A percentile compares a stretch with the other conserved stretches of the same genome.
Conservation (phyloP, 2,888 invertebrate genomes). For the Eristalis intricaria region DNA sequence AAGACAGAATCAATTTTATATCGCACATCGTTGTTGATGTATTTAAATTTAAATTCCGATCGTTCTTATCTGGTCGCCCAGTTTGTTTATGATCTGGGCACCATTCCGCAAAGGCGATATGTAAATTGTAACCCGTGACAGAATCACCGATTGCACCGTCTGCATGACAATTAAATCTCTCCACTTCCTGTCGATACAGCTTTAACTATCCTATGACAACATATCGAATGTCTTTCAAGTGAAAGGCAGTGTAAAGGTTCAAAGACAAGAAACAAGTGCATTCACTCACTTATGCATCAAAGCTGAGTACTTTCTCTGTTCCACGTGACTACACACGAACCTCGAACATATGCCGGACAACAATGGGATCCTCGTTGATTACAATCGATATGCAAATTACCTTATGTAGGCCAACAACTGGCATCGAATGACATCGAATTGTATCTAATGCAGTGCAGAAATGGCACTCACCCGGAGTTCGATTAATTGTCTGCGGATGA, state of each 20-base stretch:
- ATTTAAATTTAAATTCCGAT: too few species aligned
- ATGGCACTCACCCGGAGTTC: background rate
- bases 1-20: too few species aligned
- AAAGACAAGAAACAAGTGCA: constrained; percentile 1
- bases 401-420: background rate
- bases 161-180: too few species aligned
- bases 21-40: too few species aligned
- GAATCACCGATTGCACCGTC: too few species aligned
- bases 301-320: constrained; percentile 5
- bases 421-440: background rate
- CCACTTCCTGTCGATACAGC: background rate
- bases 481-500: background rate
- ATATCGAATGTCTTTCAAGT: background rate
- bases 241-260: background rate
- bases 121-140: too few species aligned
- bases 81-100: too few species aligned
- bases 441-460: background rate
- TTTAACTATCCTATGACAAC: background rate
- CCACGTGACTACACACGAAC: constrained; percentile 3
- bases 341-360: background rate
- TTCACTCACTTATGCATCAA: background rate
- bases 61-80: too few species aligned
- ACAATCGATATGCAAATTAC: constrained; percentile 17
- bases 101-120: too few species aligned
- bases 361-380: background rate